phyloP scores from a whole-genome alignment of 2,113 vertebrate species.

The Numenius arquata region DNA sequence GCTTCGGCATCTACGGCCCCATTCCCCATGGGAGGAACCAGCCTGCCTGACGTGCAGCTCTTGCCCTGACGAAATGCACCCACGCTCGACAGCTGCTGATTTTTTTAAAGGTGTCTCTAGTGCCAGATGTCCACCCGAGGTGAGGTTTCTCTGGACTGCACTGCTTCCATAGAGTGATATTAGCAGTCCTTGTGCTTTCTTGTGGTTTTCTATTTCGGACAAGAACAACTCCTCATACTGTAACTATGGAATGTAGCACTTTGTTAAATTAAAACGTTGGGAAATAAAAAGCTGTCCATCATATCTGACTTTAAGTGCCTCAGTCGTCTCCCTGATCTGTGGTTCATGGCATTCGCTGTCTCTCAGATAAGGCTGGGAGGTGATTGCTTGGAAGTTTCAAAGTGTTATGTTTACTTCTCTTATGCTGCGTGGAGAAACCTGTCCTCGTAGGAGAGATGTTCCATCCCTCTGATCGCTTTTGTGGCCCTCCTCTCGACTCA shows the following conservation, averaged over 20 bases:
- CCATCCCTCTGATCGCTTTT: not conserved
- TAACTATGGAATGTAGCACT: conserved; percentile 53
- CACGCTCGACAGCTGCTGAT: not conserved
- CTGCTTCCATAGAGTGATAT: not conserved
- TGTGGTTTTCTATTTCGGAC: not conserved
- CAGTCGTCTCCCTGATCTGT: not conserved
- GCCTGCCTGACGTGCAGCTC: not conserved
- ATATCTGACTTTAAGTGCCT: not conserved
- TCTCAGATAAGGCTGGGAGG: not conserved
- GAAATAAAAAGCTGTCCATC: conserved; percentile 55
- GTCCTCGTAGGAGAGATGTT: not conserved
- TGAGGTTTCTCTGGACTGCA: not conserved
- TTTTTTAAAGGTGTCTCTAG: not conserved
- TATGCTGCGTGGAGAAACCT: not conserved
- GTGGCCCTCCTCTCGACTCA: not conserved
- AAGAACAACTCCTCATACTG: conserved; percentile 6
- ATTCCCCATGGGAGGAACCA: not conserved
- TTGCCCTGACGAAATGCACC: not conserved
- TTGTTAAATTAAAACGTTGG: conserved; percentile 41
- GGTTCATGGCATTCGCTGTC: not conserved
- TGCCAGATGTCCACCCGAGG: not conserved
- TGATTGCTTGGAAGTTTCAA: not conserved
- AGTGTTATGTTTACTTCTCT: not conserved
- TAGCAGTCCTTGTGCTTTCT: not conserved
- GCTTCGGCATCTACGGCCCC: not conserved